Percentiles rank a stretch among this genome's conserved stretches.
These are phyloP conservation scores for Martes flavigula DNA, from an alignment of 2,797 vertebrate species.

Conservation along the genomic window DNA sequence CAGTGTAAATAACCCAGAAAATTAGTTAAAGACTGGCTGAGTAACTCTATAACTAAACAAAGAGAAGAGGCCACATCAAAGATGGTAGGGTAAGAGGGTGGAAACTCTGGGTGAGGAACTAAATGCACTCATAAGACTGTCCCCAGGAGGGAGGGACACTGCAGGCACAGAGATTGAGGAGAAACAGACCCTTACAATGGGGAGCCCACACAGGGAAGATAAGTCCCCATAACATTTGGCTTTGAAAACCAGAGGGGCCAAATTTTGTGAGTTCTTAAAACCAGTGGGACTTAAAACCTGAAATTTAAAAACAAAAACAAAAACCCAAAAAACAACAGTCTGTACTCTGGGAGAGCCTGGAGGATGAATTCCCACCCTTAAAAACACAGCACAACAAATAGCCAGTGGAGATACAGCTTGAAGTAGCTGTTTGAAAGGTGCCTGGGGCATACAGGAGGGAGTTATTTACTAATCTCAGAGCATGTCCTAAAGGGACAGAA, in stretches of 20 bases:
- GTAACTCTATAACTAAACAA: not conserved
- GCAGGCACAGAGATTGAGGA: not conserved
- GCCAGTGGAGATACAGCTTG: not conserved
- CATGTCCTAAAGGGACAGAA: not conserved
- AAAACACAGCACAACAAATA: not conserved
- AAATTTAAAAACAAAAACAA: not conserved
- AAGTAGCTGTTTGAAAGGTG: not conserved
- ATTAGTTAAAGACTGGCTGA: not conserved
- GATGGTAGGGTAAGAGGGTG: not conserved
- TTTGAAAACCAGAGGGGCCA: not conserved
- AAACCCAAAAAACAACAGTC: not conserved
- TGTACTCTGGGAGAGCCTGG: not conserved
- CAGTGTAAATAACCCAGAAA: not conserved
- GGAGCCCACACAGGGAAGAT: not conserved
- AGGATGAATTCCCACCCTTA: not conserved
- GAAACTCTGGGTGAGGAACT: not conserved
- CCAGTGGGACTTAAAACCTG: not conserved
- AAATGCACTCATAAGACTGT: not conserved
- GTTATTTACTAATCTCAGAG: not conserved
- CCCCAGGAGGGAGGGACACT: not conserved
- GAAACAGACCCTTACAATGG: not conserved
- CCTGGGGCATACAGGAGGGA: not conserved
- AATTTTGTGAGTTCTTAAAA: not conserved
- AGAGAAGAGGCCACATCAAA: not conserved
- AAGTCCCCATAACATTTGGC: not conserved